Evolutionary conservation across 2,888 invertebrate genomes (phyloP).

Genomic region (Acanthosepion esculentum): DNA sequence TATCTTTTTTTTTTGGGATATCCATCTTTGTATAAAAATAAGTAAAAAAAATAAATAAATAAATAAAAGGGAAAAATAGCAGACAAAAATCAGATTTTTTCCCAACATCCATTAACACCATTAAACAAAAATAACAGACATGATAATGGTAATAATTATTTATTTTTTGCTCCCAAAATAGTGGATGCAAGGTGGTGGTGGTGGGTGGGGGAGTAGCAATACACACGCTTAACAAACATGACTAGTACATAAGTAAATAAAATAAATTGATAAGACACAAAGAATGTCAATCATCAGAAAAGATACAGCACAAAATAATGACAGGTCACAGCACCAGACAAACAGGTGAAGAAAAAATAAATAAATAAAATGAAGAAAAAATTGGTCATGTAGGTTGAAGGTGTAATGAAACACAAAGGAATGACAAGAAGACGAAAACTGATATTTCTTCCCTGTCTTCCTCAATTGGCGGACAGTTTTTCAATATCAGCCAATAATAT

Average conservation of each 20-base stretch:
- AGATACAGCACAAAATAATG: conserved; percentile 16
- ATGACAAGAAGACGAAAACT: neutral
- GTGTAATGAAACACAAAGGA: neutral
- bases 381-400: neutral
- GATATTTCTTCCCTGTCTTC: neutral
- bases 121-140: neutral
- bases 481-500: conserved; percentile 16
- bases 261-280: neutral
- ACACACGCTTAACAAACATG: neutral
- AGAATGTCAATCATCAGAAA: neutral
- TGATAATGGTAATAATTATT: conserved; percentile 25
- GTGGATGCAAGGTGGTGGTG: neutral
- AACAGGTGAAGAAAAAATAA: neutral
- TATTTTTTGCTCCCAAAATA: neutral
- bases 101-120: neutral
- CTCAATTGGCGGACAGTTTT: neutral
- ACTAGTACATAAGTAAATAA: neutral
- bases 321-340: neutral
- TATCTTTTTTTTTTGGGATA: neutral
- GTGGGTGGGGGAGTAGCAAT: neutral
- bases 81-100: neutral
- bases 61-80: neutral
- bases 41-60: neutral
- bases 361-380: neutral
- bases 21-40: neutral